Evolutionary conservation across 2,888 invertebrate species (phyloP).

Genomic region (Deilephila elpenor): DNA sequence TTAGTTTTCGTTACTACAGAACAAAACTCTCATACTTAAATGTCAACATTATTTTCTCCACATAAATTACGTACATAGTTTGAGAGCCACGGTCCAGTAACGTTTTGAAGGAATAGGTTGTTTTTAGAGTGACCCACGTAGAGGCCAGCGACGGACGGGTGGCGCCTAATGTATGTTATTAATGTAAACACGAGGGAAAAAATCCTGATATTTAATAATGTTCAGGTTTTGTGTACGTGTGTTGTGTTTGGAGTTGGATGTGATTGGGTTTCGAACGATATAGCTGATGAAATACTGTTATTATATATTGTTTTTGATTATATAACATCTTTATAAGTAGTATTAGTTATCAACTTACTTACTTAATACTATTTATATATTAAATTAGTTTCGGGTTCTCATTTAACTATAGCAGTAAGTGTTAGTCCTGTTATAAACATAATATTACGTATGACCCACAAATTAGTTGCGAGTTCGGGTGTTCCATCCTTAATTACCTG

Average conservation of each 20-base stretch:
- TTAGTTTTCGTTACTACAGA: background rate
- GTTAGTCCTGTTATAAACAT: no score
- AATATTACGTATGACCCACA: no score
- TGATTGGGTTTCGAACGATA: background rate
- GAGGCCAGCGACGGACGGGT: slow-evolving; percentile 50
- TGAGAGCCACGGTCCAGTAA: slow-evolving; percentile 39
- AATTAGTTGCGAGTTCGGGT: no score
- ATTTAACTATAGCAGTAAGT: no score
- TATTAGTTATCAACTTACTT: no score
- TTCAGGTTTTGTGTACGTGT: background rate
- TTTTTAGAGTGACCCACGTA: slow-evolving; percentile 55
- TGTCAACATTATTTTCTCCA: background rate
- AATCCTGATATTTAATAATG: slow-evolving; percentile 24
- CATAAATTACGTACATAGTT: slow-evolving; percentile 16
- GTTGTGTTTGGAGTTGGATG: background rate
- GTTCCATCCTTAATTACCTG: no score
- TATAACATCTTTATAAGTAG: background rate
- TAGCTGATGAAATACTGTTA: no score
- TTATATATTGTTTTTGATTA: background rate
- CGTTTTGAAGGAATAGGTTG: slow-evolving; percentile 60
- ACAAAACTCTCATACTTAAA: no score
- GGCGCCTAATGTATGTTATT: slow-evolving; percentile 69
- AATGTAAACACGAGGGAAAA: slow-evolving; percentile 67
- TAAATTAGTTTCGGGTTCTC: no score
- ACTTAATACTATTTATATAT: no score